Percentiles rank a stretch among this genome's conserved stretches.
Evolutionary conservation across 2,888 invertebrate species (phyloP).

Genomic region (Macroteleia sp.): DNA sequence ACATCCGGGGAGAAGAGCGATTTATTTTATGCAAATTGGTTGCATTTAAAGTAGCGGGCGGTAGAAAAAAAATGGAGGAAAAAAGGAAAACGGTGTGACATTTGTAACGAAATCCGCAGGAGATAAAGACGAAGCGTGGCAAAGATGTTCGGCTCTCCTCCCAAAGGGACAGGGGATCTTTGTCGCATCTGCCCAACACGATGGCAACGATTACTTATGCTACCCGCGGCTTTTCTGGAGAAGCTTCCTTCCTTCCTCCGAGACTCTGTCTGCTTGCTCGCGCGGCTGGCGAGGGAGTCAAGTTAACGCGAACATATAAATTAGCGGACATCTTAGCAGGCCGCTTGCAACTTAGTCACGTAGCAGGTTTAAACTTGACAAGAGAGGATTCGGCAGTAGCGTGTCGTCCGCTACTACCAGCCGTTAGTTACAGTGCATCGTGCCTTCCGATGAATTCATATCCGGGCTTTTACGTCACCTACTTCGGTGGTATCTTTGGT

Average conservation of each 20-base stretch:
- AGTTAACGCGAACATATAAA: constrained; percentile 84
- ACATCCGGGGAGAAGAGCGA: constrained; percentile 7
- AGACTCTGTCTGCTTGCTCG: constrained; percentile 63
- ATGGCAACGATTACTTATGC: constrained; percentile 83
- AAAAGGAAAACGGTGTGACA: constrained; percentile 8
- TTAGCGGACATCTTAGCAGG: constrained; percentile 84
- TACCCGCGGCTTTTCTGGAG: constrained; percentile 79
- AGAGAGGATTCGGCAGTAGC: constrained; percentile 76
- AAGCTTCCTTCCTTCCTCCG: constrained; percentile 74
- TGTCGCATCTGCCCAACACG: constrained; percentile 80
- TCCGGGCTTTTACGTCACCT: constrained; percentile 29
- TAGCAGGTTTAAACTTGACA: constrained; percentile 83
- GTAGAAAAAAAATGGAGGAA: constrained; percentile 1
- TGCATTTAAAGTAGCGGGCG: constrained; percentile 32
- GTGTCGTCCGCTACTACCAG: constrained; percentile 26
- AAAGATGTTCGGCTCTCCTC: constrained; percentile 50
- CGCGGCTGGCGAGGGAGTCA: constrained; percentile 70
- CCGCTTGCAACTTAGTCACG: constrained; percentile 84
- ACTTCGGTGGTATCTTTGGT: too few species aligned
- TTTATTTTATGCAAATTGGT: constrained; percentile 43
- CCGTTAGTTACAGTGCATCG: constrained; percentile 58
- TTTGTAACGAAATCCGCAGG: constrained; percentile 44
- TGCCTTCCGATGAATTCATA: constrained; percentile 55
- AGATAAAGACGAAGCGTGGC: constrained; percentile 43
- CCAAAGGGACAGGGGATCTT: constrained; percentile 76